Evolutionary conservation across 2,797 vertebrate genomes (phyloP).

Genomic region (Lates japonicus): DNA sequence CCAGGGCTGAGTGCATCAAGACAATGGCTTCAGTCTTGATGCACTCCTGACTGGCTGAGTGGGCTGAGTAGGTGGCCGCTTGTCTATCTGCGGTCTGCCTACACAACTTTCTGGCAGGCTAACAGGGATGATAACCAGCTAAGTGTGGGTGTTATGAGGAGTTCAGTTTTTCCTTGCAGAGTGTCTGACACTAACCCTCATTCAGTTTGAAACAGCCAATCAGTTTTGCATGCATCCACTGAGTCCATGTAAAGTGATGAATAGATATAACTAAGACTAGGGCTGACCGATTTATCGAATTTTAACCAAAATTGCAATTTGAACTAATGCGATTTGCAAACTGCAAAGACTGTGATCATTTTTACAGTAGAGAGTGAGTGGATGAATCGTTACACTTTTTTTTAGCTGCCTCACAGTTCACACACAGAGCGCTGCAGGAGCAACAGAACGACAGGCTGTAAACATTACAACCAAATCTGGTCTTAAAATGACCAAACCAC

Average conservation of each 20-base stretch:
- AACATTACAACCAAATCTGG: too few relatives aligned
- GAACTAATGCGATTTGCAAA: too few relatives aligned
- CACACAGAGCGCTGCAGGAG: too few relatives aligned
- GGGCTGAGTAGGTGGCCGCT: conserved; percentile 52
- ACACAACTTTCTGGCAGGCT: conserved; percentile 7
- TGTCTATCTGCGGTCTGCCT: conserved; percentile 49
- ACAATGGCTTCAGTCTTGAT: conserved; percentile 41
- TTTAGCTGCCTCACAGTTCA: too few relatives aligned
- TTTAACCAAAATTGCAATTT: too few relatives aligned
- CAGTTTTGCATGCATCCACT: not conserved
- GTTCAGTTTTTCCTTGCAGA: conserved; percentile 24
- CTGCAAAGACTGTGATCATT: too few relatives aligned
- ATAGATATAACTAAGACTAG: too few relatives aligned
- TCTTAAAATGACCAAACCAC: too few relatives aligned
- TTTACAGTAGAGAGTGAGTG: too few relatives aligned
- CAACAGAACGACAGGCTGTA: too few relatives aligned
- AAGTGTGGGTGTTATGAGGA: conserved; percentile 40
- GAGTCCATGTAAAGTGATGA: not conserved
- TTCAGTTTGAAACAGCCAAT: conserved; percentile 16
- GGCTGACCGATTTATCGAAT: too few relatives aligned
- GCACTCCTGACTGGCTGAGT: conserved; percentile 43
- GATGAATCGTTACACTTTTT: too few relatives aligned
- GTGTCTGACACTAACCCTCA: conserved; percentile 25
- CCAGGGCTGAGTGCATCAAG: conserved; percentile 22
- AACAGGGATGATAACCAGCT: conserved; percentile 29